A percentile compares a stretch with the other conserved stretches of the same genome.
Evolutionary conservation across 64 coral and sea anemone genomes (phyloP).

Genomic region (Pachyseris speciosa): DNA sequence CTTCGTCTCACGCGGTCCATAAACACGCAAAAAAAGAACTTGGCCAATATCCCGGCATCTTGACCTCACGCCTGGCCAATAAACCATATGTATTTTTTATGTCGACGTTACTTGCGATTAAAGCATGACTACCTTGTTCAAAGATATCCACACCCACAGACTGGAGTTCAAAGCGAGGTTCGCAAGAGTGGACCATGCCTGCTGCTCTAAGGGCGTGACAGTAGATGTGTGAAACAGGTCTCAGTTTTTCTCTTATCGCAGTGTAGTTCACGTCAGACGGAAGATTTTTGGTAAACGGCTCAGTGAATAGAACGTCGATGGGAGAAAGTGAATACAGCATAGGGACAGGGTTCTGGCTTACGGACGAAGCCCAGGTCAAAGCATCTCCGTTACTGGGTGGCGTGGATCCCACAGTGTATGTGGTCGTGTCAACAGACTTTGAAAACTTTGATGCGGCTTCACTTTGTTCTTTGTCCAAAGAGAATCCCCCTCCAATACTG

Average conservation of each 20-base stretch:
- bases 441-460: constrained; percentile 61
- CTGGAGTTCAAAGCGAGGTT: not conserved
- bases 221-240: not conserved
- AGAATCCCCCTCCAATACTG: constrained; percentile 57
- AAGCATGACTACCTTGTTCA: no score
- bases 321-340: no score
- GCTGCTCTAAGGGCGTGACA: not conserved
- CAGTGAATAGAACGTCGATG: no score
- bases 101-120: not conserved
- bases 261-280: not conserved
- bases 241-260: not conserved
- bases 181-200: not conserved
- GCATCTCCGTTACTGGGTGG: no score
- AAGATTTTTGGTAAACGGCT: not conserved
- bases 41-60: no score
- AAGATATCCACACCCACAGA: no score
- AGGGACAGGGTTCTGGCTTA: no score
- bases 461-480: constrained; percentile 44
- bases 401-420: no score
- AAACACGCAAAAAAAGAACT: no score
- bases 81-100: not conserved
- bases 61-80: no score
- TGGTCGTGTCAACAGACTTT: constrained; percentile 61
- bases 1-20: no score
- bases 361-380: no score